A percentile compares a stretch with the other conserved stretches of the same genome.
Evolutionary conservation across 2,888 invertebrate species (phyloP).

Genomic region (Nematopogon swammerdamellus): DNA sequence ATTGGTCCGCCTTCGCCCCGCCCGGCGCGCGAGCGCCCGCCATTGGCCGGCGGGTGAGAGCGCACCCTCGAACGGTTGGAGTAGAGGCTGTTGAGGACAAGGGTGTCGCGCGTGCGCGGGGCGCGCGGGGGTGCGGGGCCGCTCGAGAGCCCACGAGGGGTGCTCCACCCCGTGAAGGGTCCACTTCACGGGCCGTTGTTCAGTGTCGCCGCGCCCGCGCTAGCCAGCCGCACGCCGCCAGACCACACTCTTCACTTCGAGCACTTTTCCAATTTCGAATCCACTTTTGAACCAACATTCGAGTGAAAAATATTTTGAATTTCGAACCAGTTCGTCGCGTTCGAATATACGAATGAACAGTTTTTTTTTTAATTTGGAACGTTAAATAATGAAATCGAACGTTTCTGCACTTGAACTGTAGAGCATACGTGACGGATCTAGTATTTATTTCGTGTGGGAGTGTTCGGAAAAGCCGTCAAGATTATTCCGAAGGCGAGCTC

Average conservation of each 20-base stretch:
- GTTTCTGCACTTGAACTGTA: no score
- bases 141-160: constrained; percentile 5
- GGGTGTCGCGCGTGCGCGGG: constrained; percentile 21
- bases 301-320: neutral
- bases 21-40: constrained; percentile 27
- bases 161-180: constrained; percentile 47
- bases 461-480: constrained; percentile 31
- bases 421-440: constrained; percentile 33
- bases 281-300: neutral
- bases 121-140: constrained; percentile 46
- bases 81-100: constrained; percentile 50
- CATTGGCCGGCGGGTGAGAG: constrained; percentile 36
- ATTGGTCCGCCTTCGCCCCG: constrained; percentile 40
- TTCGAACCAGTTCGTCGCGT: neutral
- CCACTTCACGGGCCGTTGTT: constrained; percentile 51
- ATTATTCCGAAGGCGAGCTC: constrained; percentile 52
- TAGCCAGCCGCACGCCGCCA: constrained; percentile 33
- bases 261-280: constrained; percentile 1
- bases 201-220: constrained; percentile 49
- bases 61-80: constrained; percentile 49
- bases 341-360: neutral
- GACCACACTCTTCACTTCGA: neutral
- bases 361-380: no score
- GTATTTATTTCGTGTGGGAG: constrained; percentile 19
- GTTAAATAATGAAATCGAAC: no score